phyloP scores from a whole-genome alignment of 1,140 invertebrate species.

The Zaprionus nigranus region DNA sequence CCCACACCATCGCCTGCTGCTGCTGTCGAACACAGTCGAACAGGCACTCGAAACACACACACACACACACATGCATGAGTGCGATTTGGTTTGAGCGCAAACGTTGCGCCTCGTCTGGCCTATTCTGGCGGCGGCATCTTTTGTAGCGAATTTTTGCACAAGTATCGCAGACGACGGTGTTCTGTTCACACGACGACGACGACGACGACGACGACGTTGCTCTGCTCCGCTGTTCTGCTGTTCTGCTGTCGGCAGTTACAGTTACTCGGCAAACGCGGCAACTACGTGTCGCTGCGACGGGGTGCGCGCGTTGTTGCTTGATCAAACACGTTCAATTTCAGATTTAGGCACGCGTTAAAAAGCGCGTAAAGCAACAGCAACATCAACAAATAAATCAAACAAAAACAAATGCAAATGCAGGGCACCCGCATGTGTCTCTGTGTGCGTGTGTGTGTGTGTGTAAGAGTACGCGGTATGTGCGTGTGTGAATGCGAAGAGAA shows the following conservation, averaged over 20 bases:
- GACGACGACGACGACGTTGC: slow-evolving; percentile 2
- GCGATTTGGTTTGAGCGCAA: slow-evolving; percentile 44
- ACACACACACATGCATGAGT: slow-evolving; percentile 19
- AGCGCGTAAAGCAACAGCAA: slow-evolving; percentile 19
- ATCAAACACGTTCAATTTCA: slow-evolving; percentile 28
- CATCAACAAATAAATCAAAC: slow-evolving; percentile 27
- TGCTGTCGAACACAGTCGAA: background rate
- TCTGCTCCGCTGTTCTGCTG: background rate
- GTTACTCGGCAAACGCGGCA: slow-evolving; percentile 55
- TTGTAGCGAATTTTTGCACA: slow-evolving; percentile 67
- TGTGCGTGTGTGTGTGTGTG: slow-evolving; percentile 9
- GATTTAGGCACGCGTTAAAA: slow-evolving; percentile 30
- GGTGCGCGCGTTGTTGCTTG: slow-evolving; percentile 37
- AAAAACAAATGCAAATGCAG: slow-evolving; percentile 34
- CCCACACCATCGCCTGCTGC: background rate
- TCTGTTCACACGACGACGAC: slow-evolving; percentile 59
- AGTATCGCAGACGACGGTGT: slow-evolving; percentile 66
- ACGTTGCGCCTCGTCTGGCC: slow-evolving; percentile 20
- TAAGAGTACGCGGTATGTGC: slow-evolving; percentile 20
- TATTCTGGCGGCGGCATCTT: slow-evolving; percentile 66
- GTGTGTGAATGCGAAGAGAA: slow-evolving; percentile 33
- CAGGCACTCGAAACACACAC: slow-evolving; percentile 17
- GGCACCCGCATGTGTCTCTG: slow-evolving; percentile 6
- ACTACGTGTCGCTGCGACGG: slow-evolving; percentile 17
- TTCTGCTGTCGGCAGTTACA: slow-evolving; percentile 47